Conservation (phyloP, 1,140 invertebrate species). For the Trissolcus basalis region DNA sequence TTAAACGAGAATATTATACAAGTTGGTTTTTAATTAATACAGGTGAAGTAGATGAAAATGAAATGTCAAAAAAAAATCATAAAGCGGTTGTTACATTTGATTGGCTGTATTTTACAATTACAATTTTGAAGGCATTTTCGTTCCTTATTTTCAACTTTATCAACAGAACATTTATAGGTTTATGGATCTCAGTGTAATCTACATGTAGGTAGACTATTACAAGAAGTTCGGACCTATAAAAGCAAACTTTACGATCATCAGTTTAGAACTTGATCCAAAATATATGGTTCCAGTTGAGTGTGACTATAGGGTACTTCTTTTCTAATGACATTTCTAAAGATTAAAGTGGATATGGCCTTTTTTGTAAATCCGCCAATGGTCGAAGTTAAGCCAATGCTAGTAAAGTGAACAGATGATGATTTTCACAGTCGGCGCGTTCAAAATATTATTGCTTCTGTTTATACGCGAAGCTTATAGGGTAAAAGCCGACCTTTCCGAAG, state of each 20-base stretch:
- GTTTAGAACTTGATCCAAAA: slow-evolving; percentile 26
- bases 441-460: slow-evolving; percentile 46
- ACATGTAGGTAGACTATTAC: slow-evolving; percentile 18
- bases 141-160: slow-evolving; percentile 21
- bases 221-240: slow-evolving; percentile 17
- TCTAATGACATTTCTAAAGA: slow-evolving; percentile 13
- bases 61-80: no score
- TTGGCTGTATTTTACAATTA: no score
- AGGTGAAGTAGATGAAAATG: no score
- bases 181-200: slow-evolving; percentile 16
- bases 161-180: slow-evolving; percentile 17
- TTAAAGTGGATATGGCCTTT: background rate
- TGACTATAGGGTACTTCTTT: background rate
- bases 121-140: background rate
- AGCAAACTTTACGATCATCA: slow-evolving; percentile 17
- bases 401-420: slow-evolving; percentile 41
- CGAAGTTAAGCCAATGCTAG: slow-evolving; percentile 7
- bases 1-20: no score
- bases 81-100: no score
- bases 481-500: slow-evolving; percentile 31
- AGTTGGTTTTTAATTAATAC: no score
- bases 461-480: slow-evolving; percentile 34
- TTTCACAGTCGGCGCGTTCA: slow-evolving; percentile 8
- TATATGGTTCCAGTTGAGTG: slow-evolving; percentile 7
- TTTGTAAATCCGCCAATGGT: background rate